Percentiles rank a stretch among this genome's conserved stretches.
Evolutionary conservation across 1,140 invertebrate species (phyloP).

Genomic region (Anadara kagoshimensis): DNA sequence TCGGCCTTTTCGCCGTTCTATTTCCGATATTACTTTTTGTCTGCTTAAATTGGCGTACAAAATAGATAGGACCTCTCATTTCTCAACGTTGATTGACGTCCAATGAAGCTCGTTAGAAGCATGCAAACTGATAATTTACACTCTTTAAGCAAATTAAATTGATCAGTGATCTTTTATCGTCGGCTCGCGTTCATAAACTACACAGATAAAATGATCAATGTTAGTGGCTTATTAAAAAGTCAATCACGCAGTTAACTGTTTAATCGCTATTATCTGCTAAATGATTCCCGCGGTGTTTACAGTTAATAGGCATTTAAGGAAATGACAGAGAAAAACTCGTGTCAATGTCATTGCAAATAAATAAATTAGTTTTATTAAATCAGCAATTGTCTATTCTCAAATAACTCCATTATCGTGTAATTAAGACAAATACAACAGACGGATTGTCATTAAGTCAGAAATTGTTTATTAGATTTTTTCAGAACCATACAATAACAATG

Average conservation of each 20-base stretch:
- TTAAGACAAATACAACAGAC: too few species aligned
- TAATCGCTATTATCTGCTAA: slow-evolving; percentile 43
- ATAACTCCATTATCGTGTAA: too few species aligned
- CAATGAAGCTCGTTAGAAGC: slow-evolving; percentile 38
- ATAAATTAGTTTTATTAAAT: too few species aligned
- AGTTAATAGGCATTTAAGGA: slow-evolving; percentile 41
- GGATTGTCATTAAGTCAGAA: too few species aligned
- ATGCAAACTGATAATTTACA: slow-evolving; percentile 49
- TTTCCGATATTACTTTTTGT: slow-evolving; percentile 13
- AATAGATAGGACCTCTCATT: slow-evolving; percentile 8
- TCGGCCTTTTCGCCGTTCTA: slow-evolving; percentile 3
- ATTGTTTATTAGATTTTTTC: too few species aligned
- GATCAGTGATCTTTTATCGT: slow-evolving; percentile 35
- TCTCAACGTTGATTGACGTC: slow-evolving; percentile 35
- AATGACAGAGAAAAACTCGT: slow-evolving; percentile 41
- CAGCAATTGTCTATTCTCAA: too few species aligned
- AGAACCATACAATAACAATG: too few species aligned
- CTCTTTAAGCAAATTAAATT: slow-evolving; percentile 45
- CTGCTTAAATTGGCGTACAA: slow-evolving; percentile 9
- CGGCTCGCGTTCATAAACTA: slow-evolving; percentile 38
- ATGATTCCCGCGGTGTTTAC: slow-evolving; percentile 29
- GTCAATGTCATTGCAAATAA: too few species aligned
- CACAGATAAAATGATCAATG: slow-evolving; percentile 39
- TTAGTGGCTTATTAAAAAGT: slow-evolving; percentile 43
- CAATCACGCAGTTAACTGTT: slow-evolving; percentile 46